A percentile compares a stretch with the other conserved stretches of the same genome.
Conservation (phyloP, 2,888 invertebrate species). For the Eutolmus rufibarbis region DNA sequence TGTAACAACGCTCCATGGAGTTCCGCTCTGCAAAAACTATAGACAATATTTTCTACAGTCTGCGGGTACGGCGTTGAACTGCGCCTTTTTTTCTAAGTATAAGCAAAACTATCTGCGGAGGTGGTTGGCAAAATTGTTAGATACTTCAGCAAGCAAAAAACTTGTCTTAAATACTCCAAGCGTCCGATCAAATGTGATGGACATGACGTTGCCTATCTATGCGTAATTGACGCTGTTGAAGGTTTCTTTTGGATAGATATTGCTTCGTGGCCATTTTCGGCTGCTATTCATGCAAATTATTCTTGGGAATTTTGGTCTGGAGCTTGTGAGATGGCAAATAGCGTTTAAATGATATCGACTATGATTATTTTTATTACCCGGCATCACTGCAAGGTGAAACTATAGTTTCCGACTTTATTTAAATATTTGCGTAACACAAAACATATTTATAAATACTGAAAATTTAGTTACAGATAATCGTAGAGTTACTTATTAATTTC, state of each 20-base stretch:
- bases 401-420: background rate
- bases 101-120: background rate
- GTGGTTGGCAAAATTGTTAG: background rate
- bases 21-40: background rate
- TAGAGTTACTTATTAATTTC: no score
- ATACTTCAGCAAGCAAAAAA: background rate
- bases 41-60: background rate
- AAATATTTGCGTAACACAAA: no score
- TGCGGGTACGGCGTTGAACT: background rate
- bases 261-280: background rate
- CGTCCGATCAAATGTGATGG: background rate
- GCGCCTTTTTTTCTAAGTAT: background rate
- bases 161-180: background rate
- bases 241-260: background rate
- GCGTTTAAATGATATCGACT: background rate
- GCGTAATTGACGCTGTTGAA: background rate
- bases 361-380: background rate
- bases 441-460: no score
- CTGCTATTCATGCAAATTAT: background rate
- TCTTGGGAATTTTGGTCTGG: background rate
- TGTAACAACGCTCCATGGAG: background rate
- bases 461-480: no score
- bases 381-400: background rate
- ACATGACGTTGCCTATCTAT: background rate
- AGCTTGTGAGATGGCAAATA: background rate